Percentiles rank a stretch among this genome's conserved stretches.
phyloP scores from a whole-genome alignment of 2,113 vertebrate species.

The Protobothrops mucrosquamatus region DNA sequence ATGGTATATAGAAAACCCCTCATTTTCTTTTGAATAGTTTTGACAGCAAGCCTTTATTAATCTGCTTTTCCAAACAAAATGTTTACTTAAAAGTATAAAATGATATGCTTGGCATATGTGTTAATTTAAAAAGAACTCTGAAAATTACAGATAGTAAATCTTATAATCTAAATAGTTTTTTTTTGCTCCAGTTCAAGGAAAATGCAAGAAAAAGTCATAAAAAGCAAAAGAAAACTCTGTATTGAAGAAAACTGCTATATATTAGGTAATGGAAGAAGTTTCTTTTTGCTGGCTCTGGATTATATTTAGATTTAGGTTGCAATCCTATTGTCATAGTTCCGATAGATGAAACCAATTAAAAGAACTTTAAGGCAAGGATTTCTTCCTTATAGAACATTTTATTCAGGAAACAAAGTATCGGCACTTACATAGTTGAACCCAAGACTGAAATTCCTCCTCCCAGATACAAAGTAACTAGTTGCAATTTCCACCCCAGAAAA shows the following conservation, averaged over 20 bases:
- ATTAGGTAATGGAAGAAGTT: neutral
- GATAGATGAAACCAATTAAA: no score
- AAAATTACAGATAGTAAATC: neutral
- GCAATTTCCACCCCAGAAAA: no score
- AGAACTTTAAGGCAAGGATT: no score
- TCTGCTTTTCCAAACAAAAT: neutral
- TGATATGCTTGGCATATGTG: neutral
- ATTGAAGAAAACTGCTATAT: neutral
- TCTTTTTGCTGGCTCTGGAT: neutral
- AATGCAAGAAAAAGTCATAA: no score
- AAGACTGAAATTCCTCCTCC: no score
- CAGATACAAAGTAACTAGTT: no score
- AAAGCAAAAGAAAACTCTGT: neutral
- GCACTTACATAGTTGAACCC: no score
- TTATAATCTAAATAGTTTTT: neutral
- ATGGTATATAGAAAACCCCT: neutral
- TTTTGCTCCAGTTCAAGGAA: neutral
- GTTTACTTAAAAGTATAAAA: conserved; percentile 7
- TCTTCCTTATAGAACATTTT: no score
- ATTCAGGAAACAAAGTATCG: no score
- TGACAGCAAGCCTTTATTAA: neutral
- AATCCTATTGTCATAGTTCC: neutral
- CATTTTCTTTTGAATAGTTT: conserved; percentile 1
- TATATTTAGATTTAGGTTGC: neutral
- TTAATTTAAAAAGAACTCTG: conserved; percentile 20